Base-by-base conservation (phyloP, 2,888 invertebrate species). In the Galerucella calmariensis region DNA sequence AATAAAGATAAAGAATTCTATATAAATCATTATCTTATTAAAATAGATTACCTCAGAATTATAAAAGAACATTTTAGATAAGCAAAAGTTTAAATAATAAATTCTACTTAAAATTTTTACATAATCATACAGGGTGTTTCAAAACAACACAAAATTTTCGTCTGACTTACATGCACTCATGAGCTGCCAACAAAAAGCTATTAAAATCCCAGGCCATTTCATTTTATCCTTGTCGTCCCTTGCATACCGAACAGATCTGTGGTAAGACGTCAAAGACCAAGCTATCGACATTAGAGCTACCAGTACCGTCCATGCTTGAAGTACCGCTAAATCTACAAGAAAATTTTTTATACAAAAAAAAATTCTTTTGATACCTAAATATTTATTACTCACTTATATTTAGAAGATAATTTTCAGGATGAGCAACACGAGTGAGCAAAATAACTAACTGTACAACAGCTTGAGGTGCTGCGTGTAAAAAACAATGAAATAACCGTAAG, bases 231-330 rank as follows among this genome's bases (percentile, higher is more conserved):
- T 89, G 77, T 90, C 89, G 69, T 89, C 88, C 79, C 90, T 86
- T 11, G 90, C 89, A 80, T 89, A 88, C 20, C 92, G 88, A 1
- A 91, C 88, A n/a, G 90, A 89, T 76, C 91, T 87, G 80, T 90
- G 89, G 82, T 92, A 92, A 0, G 90, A 89, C 1, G 90, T 90
- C 74, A 92, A 82, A 2, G 91, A 89, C 91, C 92, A 92, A 14
- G 91, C 89, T 77, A 92, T 86, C 16, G 91, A 91, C 48, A 90
- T 81, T 67, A 92, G 84, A 0, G 91, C 90, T 56, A 88, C 87
- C 14, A 89, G 82, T 35, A 90, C 88, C 1, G 90, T 90, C 82
- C 88, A 86, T 24, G 86, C 83, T 84, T 90, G 90, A 53, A 90
- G 80, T 41, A 87, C 84, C 71, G 86, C 87, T 61, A 88, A 79